Conservation (phyloP, 2,888 invertebrate species). For the Hartigia nigra region DNA sequence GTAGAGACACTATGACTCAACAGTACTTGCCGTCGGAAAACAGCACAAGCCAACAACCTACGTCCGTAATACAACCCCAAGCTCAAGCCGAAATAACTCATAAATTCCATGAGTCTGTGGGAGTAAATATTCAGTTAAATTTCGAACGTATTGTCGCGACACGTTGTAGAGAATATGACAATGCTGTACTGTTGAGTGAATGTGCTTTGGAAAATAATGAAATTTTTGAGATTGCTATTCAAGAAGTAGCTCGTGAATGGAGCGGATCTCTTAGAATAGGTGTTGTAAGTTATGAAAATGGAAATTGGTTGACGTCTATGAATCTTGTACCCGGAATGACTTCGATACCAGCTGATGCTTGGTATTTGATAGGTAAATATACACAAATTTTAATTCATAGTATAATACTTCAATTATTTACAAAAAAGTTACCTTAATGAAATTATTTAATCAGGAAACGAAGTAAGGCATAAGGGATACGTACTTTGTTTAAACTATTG, state of each 20-base stretch:
- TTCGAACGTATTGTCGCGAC: slow-evolving; percentile 76
- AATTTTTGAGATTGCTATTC: slow-evolving; percentile 81
- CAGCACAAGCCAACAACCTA: slow-evolving; percentile 70
- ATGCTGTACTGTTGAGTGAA: slow-evolving; percentile 79
- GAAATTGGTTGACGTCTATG: slow-evolving; percentile 63
- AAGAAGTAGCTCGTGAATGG: slow-evolving; percentile 73
- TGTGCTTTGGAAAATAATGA: slow-evolving; percentile 79
- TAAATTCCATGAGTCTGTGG: slow-evolving; percentile 71
- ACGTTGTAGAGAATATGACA: slow-evolving; percentile 70
- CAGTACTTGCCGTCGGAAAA: slow-evolving; percentile 66
- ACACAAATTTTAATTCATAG: background rate
- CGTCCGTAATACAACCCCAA: slow-evolving; percentile 70
- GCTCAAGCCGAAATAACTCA: slow-evolving; percentile 64
- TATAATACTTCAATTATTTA: slow-evolving; percentile 9
- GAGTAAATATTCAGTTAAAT: slow-evolving; percentile 77
- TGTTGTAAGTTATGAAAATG: slow-evolving; percentile 75
- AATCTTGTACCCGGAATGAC: slow-evolving; percentile 75
- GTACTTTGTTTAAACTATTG: slow-evolving; percentile 77
- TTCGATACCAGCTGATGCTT: slow-evolving; percentile 76
- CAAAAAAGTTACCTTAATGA: slow-evolving; percentile 10
- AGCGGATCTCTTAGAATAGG: slow-evolving; percentile 84
- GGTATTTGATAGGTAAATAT: slow-evolving; percentile 73
- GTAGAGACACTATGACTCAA: slow-evolving; percentile 59
- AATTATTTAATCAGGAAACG: slow-evolving; percentile 70
- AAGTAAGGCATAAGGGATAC: slow-evolving; percentile 76